Base-by-base conservation (phyloP, 2,797 vertebrate species). In the Acestrorhynchus altus region DNA sequence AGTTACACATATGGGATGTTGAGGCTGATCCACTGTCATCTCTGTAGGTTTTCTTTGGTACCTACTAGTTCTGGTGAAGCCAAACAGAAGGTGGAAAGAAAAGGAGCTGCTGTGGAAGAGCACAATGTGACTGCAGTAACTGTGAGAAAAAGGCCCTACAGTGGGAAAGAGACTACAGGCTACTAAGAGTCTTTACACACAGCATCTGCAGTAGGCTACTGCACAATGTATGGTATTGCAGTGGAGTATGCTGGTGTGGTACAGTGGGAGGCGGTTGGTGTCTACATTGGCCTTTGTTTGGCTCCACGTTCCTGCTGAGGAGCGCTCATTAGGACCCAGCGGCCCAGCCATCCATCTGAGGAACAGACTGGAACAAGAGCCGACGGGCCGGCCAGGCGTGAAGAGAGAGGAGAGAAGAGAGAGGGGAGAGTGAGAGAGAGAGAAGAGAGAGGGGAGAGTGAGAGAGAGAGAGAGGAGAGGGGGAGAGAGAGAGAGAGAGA, bases 281-380 rank as follows among this genome's bases (percentile, higher is more conserved):
- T 77, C 67, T 63, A 28, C 70, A 69, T 39, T 74, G 77, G 77
- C 68, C 71, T 72, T 39, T 47, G 26, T 67, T 46, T 51, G 76
- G 52, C 70, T 66, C 70, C 40, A 59, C 54, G 69, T 64, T 68
- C 40, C 78, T 59, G 22, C 74, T 83, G 77, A 85, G 77, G 75
- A 70, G 44, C 57, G 49, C 76, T 81, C 76, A 79, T 85, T 85
- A 83, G 78, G 71, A 68, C 64, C 72, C 72, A 71, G 71, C 71
- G 47, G 51, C 13, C 72, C 49, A 78, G 79, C 31, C 78, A 79
- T 74, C 80, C 78, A 65, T 81, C 65, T 74, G 81, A 79, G 66
- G 69, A 59, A 49, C 52, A 70, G 15, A 66, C 64, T 70, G 61
- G 47, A 79, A 74, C 51, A 74, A 67, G 69, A 81, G 69, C 63